These are phyloP conservation scores for Amazona guildingii DNA, from an alignment of 2,113 vertebrate species.

Conservation along the genomic window DNA sequence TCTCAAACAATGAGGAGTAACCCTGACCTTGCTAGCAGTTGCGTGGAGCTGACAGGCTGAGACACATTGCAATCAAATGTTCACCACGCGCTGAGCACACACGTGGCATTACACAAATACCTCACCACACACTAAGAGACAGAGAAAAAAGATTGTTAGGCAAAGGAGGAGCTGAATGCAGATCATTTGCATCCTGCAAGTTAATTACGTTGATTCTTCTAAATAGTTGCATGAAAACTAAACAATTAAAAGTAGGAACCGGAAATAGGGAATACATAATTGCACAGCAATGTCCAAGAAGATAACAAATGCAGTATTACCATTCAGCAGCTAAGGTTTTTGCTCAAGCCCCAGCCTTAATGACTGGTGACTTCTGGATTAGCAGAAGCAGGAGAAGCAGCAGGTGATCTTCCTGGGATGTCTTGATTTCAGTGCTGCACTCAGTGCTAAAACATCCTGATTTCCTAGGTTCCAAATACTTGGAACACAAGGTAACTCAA, in stretches of 20 bases:
- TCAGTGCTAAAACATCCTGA: accelerated
- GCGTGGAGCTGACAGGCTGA: not conserved
- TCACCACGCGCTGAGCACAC: accelerated
- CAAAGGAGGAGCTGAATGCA: not conserved
- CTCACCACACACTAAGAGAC: accelerated
- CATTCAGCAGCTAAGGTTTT: too few species aligned
- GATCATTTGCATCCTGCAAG: accelerated
- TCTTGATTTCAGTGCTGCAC: accelerated
- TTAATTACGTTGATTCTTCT: accelerated
- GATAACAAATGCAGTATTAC: not conserved
- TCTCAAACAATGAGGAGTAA: not conserved
- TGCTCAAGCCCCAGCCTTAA: not conserved
- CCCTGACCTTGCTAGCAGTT: not conserved
- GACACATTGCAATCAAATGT: accelerated
- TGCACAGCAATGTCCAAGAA: not conserved
- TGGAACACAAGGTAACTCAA: accelerated
- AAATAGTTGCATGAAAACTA: accelerated
- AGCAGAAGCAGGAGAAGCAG: not conserved
- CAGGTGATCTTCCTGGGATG: not conserved
- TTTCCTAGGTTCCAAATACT: accelerated
- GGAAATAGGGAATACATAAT: not conserved
- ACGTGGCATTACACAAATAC: accelerated
- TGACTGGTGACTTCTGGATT: accelerated
- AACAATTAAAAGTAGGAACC: not conserved
- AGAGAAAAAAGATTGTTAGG: not conserved